These are phyloP conservation scores for Tonatia bakeri DNA, from an alignment of 2,113 vertebrate species.

Conservation along the genomic window DNA sequence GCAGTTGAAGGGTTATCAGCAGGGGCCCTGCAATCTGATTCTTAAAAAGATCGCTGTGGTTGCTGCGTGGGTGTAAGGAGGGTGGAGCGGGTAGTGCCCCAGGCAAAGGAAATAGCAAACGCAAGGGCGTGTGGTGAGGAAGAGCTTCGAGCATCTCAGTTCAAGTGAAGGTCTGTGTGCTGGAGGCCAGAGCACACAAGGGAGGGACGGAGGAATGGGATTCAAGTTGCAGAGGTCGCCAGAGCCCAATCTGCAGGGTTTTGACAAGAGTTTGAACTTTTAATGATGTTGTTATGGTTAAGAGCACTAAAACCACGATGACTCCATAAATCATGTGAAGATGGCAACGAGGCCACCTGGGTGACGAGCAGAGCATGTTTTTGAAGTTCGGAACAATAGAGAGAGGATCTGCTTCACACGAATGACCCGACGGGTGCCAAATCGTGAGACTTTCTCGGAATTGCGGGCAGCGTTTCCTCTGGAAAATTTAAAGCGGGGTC, in stretches of 20 bases:
- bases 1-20: neutral
- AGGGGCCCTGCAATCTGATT: neutral
- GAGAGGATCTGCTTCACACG: neutral
- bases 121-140: neutral
- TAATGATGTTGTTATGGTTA: neutral
- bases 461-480: neutral
- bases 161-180: neutral
- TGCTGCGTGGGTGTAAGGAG: neutral
- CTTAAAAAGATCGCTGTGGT: neutral
- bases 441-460: neutral
- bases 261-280: neutral
- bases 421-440: neutral
- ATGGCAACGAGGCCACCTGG: neutral
- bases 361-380: neutral
- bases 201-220: neutral
- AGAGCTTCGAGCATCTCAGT: neutral
- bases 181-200: neutral
- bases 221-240: neutral
- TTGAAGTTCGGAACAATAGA: slow-evolving; percentile 4
- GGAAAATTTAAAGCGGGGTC: neutral
- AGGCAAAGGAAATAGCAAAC: neutral
- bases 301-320: neutral
- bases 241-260: neutral
- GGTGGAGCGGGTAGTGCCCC: neutral
- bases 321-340: neutral